Evolutionary conservation across 2,113 vertebrate species (phyloP).

Genomic region (Phalacrocorax carbo): DNA sequence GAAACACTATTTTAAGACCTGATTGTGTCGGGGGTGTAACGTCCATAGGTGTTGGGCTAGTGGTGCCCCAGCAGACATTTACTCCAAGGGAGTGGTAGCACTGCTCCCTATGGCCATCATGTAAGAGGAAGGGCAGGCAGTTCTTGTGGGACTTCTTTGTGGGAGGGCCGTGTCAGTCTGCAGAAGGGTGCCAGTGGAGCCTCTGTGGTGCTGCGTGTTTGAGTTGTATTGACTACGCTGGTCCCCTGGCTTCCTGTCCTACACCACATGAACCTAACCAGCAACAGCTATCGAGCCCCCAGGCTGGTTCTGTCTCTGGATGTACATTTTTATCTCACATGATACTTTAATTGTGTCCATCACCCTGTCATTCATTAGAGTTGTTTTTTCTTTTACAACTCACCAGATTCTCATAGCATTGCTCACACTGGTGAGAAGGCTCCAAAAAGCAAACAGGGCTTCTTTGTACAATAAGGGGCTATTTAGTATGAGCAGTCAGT

Average conservation of each 20-base stretch:
- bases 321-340: not conserved
- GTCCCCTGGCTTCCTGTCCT: not conserved
- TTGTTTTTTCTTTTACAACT: not conserved
- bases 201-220: not conserved
- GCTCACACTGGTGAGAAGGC: not conserved
- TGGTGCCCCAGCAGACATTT: not conserved
- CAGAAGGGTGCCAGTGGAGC: not conserved
- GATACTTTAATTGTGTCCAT: not conserved
- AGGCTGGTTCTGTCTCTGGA: not conserved
- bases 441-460: constrained; percentile 14
- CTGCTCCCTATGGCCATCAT: accelerated
- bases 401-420: constrained; percentile 41
- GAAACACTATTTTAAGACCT: not conserved
- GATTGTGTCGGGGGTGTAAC: not conserved
- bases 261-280: not conserved
- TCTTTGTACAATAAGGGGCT: not conserved
- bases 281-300: not conserved
- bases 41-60: not conserved
- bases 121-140: not conserved
- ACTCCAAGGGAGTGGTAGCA: not conserved
- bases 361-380: not conserved
- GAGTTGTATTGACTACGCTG: not conserved
- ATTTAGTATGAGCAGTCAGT: not conserved
- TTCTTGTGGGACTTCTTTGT: not conserved
- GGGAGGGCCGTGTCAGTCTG: not conserved